Evolutionary conservation across 2,797 vertebrate genomes (phyloP).

Genomic region (Vultur gryphus): DNA sequence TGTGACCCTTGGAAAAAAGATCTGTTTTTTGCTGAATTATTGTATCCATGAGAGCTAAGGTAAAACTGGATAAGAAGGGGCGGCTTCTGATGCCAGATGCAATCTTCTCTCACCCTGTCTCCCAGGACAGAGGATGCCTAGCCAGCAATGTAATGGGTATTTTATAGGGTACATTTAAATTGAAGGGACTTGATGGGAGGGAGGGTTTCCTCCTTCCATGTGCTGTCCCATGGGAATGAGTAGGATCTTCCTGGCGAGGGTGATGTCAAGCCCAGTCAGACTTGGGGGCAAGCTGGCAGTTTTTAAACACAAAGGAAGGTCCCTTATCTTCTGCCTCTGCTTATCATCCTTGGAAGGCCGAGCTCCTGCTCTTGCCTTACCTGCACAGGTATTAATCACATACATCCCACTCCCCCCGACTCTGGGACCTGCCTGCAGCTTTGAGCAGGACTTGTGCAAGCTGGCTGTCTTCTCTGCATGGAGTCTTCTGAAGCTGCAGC

Average conservation of each 20-base stretch:
- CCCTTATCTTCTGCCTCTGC: not conserved
- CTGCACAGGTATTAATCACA: not conserved
- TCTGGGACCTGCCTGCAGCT: not conserved
- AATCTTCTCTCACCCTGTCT: not conserved
- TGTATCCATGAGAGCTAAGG: not conserved
- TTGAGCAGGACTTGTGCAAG: not conserved
- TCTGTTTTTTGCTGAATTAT: not conserved
- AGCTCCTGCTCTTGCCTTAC: not conserved
- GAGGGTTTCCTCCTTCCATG: not conserved
- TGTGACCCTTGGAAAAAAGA: not conserved
- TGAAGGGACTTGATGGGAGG: not conserved
- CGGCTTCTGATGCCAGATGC: not conserved
- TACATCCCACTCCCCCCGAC: rapidly evolving
- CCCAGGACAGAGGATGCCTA: not conserved
- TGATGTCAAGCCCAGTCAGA: not conserved
- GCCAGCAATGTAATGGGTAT: not conserved
- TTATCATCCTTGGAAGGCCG: not conserved
- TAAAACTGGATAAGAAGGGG: not conserved
- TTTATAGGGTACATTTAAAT: not conserved
- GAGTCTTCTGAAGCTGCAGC: not conserved
- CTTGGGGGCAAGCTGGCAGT: not conserved
- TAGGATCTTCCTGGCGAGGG: not conserved
- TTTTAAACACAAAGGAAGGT: not conserved
- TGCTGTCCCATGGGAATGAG: not conserved
- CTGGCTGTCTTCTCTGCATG: not conserved